Evolutionary conservation across 2,888 invertebrate species (phyloP), one percentile per base, ranked within the genome.

Genomic region (Xestobium rufovillosum): DNA sequence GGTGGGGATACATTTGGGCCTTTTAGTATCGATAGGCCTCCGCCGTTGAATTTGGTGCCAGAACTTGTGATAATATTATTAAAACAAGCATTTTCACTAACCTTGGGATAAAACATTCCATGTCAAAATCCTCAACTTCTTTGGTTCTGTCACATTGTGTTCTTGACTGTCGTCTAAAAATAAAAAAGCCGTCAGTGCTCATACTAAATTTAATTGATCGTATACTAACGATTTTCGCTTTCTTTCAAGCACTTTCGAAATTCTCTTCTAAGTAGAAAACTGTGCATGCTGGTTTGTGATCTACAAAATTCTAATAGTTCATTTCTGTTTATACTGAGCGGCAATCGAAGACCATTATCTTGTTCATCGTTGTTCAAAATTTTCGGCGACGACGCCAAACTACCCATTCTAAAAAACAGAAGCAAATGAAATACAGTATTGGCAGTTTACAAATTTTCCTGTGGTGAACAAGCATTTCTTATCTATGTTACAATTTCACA

Each of bases 71-170:
- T n/a, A n/a, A n/a, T n/a, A n/a, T n/a, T n/a, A n/a, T n/a, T n/a
- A n/a, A n/a, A n/a, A n/a, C n/a, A n/a, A n/a, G n/a, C n/a, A n/a
- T n/a, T n/a, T n/a, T n/a, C 31, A 15, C 30, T n/a, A 67, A 81
- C 81, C 75, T 71, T 82, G 81, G 10, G 81, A 78, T 29, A 82
- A 63, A 45, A 80, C 70, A 57, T 82, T 82, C 82, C 82, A 82
- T 52, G 81, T 80, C 43, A 82, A 65, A 32, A 82, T 62, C 50
- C 80, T 65, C 41, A 80, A 63, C 33, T 66, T 64, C 43, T 67
- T 47, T 36, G 67, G 67, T 52, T 62, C 65, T 42, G 65, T 59
- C 27, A 63, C 57, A 27, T 69, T 67, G 37, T n/a, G n/a, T n/a
- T n/a, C n/a, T n/a, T 68, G 65, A 50, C 69, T 70, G 55, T 69